Base-by-base conservation (phyloP, 2,888 invertebrate genomes). In the Nomada flava region DNA sequence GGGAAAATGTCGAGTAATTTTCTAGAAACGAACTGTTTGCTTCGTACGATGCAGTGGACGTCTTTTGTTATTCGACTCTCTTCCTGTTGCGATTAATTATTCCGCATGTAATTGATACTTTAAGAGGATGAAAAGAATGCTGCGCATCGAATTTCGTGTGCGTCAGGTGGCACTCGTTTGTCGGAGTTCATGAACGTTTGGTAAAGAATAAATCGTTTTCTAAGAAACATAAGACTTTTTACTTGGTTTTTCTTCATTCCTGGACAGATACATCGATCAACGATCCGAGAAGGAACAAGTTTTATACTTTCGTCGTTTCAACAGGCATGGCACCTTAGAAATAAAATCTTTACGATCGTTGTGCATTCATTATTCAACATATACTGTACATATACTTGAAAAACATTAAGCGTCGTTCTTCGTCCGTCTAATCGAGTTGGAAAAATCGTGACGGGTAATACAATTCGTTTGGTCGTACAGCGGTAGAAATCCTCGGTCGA, bases 351-450 rank as follows among this genome's bases (percentile, higher is more conserved):
- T 20, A 36, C 50, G 44, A 71, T 71, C 70, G 70, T 71, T 71
- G 70, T 71, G 70, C 70, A 74, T 80, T 80, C 42, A 55, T 79
- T 57, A 63, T 53, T 73, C 68, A 65, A 10, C 65, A 55, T 29
- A 60, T 26, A 7, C 36, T 36, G 7, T 36, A 36, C 5, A 36
- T 36, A 36, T 36, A 36, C 29, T 63, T 11, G 67, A 68, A 53
- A 20, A 55, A 10, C 23, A 68, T 52, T 65, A 53, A 68, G 67
- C 67, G 42, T 55, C 67, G 53, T 68, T 36, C 53, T 55, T 69
- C 44, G 55, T 57, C 55, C 18, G 23, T 69, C 42, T 15, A 10
- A 13, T 15, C 15, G 13, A 47, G 2, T 47, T 15, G 47, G 47
- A 15, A 13, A 69, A 55, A 18, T 42, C 5, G 18, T 42, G 13